A percentile compares a stretch with the other conserved stretches of the same genome.
phyloP scores from a whole-genome alignment of 2,113 vertebrate genomes.

The Dromas ardeola region DNA sequence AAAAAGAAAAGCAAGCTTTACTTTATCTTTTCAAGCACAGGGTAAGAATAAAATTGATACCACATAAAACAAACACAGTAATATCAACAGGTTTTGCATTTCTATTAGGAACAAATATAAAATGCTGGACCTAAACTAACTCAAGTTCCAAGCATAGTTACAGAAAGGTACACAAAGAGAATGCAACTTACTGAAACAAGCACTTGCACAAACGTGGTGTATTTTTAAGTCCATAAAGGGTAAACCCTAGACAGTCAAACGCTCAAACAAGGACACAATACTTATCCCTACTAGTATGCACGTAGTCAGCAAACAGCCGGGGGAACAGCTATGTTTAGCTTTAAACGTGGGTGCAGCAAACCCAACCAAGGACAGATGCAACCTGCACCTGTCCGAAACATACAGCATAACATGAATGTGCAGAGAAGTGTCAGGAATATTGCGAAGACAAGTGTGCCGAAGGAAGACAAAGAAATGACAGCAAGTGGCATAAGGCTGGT shows the following conservation, averaged over 20 bases:
- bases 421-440: neutral
- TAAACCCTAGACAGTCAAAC: neutral
- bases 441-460: neutral
- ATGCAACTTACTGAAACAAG: neutral
- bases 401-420: neutral
- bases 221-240: neutral
- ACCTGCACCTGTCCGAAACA: conserved; percentile 27
- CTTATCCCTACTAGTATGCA: neutral
- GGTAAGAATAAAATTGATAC: neutral
- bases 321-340: conserved; percentile 56
- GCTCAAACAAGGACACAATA: neutral
- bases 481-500: neutral
- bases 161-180: neutral
- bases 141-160: neutral
- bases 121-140: neutral
- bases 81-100: neutral
- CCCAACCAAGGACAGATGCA: conserved; percentile 7
- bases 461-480: neutral
- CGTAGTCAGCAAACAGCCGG: neutral
- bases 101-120: neutral
- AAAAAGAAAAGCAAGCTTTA: neutral
- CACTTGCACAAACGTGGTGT: neutral
- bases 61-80: neutral
- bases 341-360: conserved; percentile 11
- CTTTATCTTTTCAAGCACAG: neutral